Base-by-base conservation (phyloP, 2,888 invertebrate species). In the Sinopyrophorus schimmeli region DNA sequence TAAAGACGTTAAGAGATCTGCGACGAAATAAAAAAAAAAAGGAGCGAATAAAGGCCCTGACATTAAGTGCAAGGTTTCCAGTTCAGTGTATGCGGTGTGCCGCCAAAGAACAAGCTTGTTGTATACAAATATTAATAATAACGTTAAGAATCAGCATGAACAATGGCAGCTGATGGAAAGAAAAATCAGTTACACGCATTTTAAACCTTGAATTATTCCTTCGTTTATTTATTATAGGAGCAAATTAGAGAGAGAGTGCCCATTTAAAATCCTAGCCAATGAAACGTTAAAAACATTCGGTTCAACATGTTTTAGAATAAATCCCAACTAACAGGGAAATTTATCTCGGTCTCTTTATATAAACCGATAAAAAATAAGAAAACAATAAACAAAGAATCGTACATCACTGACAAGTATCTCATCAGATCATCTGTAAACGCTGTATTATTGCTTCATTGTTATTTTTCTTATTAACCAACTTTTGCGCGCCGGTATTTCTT, bases 131-230 rank as follows among this genome's bases (percentile, higher is more conserved):
- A 46, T 44, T 54, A 54, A 47, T 54, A 54, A 51, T 54, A 47
- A 50, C 41, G 54, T 51, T 54, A 43, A 51, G 47, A 48, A 48
- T 51, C 54, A 47, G 12, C 32, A 47, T 31, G 47, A 53, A 54
- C 54, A 54, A 54, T 54, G 47, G 47, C 40, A 47, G 40, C 37
- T 54, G 50, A 54, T 54, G 47, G 46, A 49, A n/a, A 47, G 38
- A 51, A 44, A 54, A 54, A 52, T 46, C 31, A 44, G 42, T 41
- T 28, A 43, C 48, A 55, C 52, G 49, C 39, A 48, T 48, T 35
- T 35, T 31, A 39, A 47, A 44, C 54, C 51, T 48, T 42, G 54
- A 47, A 51, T 23, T 51, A 54, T 55, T 52, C 49, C 51, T 46
- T 34, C 51, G 46, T 49, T n/a, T 51, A 52, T 55, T 55, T 55